Percentiles rank a stretch among this genome's conserved stretches.
Conservation (phyloP, 2,797 vertebrate species). For the Helostoma temminkii region DNA sequence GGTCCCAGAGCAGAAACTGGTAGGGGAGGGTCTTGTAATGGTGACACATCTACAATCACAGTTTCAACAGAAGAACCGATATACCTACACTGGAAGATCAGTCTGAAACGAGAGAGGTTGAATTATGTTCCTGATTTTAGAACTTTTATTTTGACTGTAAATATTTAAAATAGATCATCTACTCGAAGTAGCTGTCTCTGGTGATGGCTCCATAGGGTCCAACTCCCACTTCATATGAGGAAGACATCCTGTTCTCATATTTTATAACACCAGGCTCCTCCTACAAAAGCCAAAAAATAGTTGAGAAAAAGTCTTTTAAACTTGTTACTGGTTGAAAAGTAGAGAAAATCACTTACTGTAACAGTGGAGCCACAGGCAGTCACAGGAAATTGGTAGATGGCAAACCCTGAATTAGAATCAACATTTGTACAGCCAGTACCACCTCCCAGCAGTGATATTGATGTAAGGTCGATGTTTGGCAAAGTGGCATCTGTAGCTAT, state of each 20-base stretch:
- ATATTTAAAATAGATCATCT: slow-evolving; percentile 25
- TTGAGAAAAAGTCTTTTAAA: neutral
- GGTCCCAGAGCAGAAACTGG: slow-evolving; percentile 60
- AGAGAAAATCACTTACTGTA: slow-evolving; percentile 59
- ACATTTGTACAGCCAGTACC: slow-evolving; percentile 61
- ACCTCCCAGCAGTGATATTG: slow-evolving; percentile 58
- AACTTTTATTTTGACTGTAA: neutral
- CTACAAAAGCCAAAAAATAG: slow-evolving; percentile 53
- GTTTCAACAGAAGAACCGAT: slow-evolving; percentile 33
- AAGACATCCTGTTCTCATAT: slow-evolving; percentile 81
- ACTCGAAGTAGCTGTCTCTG: slow-evolving; percentile 80
- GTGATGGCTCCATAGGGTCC: slow-evolving; percentile 74
- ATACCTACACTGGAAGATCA: slow-evolving; percentile 77
- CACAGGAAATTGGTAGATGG: slow-evolving; percentile 81
- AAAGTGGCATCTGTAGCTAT: slow-evolving; percentile 73
- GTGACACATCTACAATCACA: slow-evolving; percentile 44
- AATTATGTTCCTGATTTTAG: neutral
- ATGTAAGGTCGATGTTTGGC: slow-evolving; percentile 69
- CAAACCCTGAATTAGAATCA: slow-evolving; percentile 74
- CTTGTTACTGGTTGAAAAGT: neutral
- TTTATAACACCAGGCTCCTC: slow-evolving; percentile 68
- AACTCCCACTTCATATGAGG: slow-evolving; percentile 57
- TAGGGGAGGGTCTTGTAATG: neutral
- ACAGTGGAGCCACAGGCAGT: slow-evolving; percentile 75
- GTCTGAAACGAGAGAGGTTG: slow-evolving; percentile 50